A percentile compares a stretch with the other conserved stretches of the same genome.
These are phyloP conservation scores for Ridgeia piscesae DNA, from an alignment of 1,140 invertebrate genomes.

Conservation along the genomic window DNA sequence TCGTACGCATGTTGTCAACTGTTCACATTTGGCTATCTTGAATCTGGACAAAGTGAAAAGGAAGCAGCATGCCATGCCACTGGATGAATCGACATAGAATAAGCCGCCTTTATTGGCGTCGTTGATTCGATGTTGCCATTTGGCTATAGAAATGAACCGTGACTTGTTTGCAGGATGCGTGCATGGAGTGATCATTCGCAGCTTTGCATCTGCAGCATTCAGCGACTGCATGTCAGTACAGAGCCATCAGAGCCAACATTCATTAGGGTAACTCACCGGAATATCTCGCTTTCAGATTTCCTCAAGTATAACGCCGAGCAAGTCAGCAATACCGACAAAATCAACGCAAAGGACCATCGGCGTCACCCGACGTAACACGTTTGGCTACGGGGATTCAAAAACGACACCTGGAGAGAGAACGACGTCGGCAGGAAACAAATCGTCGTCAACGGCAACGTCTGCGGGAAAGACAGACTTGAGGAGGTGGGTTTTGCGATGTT, in stretches of 20 bases:
- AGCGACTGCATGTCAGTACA: background rate
- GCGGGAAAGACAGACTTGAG: conserved; percentile 16
- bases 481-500: conserved; percentile 6
- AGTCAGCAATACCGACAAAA: conserved; percentile 27
- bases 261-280: background rate
- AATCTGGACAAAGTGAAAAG: background rate
- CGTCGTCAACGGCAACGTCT: conserved; percentile 15
- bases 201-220: background rate
- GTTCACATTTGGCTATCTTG: background rate
- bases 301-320: conserved; percentile 21
- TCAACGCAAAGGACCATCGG: conserved; percentile 36
- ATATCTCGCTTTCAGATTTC: conserved; percentile 16
- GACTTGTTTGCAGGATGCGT: background rate
- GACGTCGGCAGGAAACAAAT: conserved; percentile 9
- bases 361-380: conserved; percentile 45
- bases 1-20: background rate
- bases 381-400: conserved; percentile 49
- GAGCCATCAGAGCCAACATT: background rate
- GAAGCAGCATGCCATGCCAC: background rate
- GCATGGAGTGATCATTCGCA: background rate
- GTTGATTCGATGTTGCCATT: background rate
- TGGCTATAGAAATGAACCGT: background rate
- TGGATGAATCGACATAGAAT: background rate
- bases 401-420: background rate
- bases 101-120: background rate